A percentile compares a stretch with the other conserved stretches of the same genome.
Evolutionary conservation across 92 coral and sea anemone species (phyloP).

Genomic region (Porites divaricata): DNA sequence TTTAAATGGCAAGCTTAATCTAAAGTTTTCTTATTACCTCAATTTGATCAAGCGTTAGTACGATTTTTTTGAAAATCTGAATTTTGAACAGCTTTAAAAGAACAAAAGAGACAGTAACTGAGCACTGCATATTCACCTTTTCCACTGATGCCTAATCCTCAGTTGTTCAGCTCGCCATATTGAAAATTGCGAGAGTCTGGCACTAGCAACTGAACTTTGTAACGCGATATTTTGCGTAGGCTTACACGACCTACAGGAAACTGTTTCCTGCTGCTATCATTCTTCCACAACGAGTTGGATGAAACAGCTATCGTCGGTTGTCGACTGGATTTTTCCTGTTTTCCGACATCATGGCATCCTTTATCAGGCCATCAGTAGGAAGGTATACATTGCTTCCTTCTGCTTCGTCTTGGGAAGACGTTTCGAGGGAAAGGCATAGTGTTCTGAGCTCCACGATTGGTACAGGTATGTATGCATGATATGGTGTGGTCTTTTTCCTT

Average conservation of each 20-base stretch:
- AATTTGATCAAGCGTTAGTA: too few species aligned
- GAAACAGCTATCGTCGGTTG: neutral
- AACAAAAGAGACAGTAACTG: too few species aligned
- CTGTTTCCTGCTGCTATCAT: neutral
- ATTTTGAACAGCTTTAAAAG: too few species aligned
- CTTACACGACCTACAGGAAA: too few species aligned
- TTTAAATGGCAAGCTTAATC: too few species aligned
- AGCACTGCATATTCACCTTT: too few species aligned
- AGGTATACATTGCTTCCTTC: constrained; percentile 24
- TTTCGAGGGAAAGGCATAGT: constrained; percentile 23
- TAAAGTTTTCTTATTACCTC: too few species aligned
- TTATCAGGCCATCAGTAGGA: constrained; percentile 9
- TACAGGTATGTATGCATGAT: neutral
- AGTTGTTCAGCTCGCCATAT: constrained; percentile 4
- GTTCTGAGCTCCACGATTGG: constrained; percentile 5
- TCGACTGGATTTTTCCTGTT: neutral
- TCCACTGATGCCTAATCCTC: too few species aligned
- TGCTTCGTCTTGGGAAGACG: constrained; percentile 6
- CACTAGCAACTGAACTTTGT: neutral
- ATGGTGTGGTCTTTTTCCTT: too few species aligned
- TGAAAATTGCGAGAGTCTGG: constrained; percentile 24
- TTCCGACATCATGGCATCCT: constrained; percentile 17
- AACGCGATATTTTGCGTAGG: too few species aligned
- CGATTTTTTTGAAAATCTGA: too few species aligned
- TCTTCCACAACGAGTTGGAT: neutral